These are phyloP conservation scores for Eucidaris tribuloides DNA, from an alignment of 35 echinoderm and acorn worm genomes.

Conservation along the genomic window DNA sequence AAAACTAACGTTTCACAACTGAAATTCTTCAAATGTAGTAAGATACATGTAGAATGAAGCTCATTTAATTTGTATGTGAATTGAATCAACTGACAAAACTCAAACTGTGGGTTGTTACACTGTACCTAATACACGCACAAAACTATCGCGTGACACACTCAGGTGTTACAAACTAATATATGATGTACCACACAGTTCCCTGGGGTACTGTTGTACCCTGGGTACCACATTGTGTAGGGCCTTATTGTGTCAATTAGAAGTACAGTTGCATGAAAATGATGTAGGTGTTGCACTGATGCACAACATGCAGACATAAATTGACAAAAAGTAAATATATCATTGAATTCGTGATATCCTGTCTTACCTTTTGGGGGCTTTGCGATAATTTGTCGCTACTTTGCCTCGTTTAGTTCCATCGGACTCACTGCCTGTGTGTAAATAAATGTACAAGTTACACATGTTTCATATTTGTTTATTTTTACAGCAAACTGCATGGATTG, in stretches of 20 bases:
- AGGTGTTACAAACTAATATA: not conserved
- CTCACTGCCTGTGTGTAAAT: conserved; percentile 48
- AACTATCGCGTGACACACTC: not conserved
- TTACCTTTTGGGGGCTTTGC: conserved; percentile 76
- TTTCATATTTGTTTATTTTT: not conserved
- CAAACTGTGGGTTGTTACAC: not conserved
- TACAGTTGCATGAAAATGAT: no score
- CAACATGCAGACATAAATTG: no score
- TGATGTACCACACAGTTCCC: not conserved
- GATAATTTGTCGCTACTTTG: conserved; percentile 80
- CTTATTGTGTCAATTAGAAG: no score
- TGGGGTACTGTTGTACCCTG: no score
- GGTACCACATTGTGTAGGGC: no score
- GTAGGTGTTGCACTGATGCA: no score
- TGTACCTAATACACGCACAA: not conserved
- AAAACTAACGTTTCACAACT: no score
- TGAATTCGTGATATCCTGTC: no score
- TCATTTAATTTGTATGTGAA: not conserved
- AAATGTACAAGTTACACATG: not conserved
- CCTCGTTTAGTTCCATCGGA: conserved; percentile 76
- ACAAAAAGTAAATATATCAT: no score
- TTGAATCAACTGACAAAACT: not conserved
- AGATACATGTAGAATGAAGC: not conserved
- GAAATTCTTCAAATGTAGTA: no score
- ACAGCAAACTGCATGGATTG: not conserved